Evolutionary conservation across 2,113 vertebrate species (phyloP).

Genomic region (Aix galericulata): DNA sequence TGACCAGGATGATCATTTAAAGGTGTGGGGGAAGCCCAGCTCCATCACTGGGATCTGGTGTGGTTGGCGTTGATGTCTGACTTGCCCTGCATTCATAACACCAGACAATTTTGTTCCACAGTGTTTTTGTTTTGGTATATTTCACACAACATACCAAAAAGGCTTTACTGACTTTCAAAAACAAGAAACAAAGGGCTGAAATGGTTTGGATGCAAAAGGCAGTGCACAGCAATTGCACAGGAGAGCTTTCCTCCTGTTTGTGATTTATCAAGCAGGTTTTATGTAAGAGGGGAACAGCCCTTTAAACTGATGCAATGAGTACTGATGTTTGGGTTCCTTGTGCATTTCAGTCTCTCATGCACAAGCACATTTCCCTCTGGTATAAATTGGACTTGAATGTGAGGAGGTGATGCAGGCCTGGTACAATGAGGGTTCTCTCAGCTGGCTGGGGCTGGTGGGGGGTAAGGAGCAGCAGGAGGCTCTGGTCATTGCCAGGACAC

Average conservation of each 20-base stretch:
- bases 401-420: background rate
- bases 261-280: background rate
- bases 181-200: background rate
- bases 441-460: background rate
- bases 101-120: background rate
- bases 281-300: background rate
- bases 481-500: background rate
- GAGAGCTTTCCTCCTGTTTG: background rate
- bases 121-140: background rate
- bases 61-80: background rate
- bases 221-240: background rate
- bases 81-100: background rate
- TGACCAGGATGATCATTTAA: background rate
- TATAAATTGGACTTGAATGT: background rate
- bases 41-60: background rate
- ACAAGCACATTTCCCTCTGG: background rate
- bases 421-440: background rate
- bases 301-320: background rate
- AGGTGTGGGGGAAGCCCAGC: background rate
- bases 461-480: background rate
- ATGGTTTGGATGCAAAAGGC: background rate
- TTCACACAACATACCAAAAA: background rate
- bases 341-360: background rate
- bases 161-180: background rate
- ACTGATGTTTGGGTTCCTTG: background rate